These are phyloP conservation scores for Bubalus kerabau DNA, from an alignment of 2,113 vertebrate genomes.

Conservation along the genomic window DNA sequence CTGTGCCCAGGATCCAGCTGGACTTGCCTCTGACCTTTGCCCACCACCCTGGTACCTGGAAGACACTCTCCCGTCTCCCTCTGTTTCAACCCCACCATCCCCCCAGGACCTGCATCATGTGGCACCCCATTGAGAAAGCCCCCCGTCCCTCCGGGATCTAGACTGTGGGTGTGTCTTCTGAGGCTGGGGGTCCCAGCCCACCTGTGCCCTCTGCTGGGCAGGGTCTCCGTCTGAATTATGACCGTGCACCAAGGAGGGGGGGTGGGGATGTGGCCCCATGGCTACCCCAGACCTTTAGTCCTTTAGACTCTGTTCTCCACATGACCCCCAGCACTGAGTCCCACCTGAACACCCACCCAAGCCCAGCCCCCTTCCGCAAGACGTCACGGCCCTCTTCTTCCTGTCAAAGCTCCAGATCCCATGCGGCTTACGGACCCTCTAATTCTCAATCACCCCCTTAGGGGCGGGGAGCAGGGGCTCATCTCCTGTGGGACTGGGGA, in stretches of 20 bases:
- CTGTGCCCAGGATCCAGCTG: neutral
- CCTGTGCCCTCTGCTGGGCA: neutral
- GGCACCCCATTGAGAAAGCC: neutral
- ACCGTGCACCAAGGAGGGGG: fast-evolving
- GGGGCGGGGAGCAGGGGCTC: neutral
- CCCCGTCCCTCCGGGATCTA: neutral
- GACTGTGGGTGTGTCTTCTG: neutral
- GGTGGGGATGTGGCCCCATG: neutral
- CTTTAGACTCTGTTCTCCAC: too few species aligned
- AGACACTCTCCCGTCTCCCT: neutral
- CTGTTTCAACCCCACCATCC: neutral
- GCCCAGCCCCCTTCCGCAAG: neutral
- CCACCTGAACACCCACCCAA: neutral
- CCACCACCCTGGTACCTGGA: neutral
- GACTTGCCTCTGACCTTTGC: neutral
- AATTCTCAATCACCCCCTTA: neutral
- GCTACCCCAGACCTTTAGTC: neutral
- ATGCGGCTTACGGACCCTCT: neutral
- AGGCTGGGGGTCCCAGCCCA: neutral
- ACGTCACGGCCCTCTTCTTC: neutral
- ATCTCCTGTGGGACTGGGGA: neutral
- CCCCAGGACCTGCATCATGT: neutral
- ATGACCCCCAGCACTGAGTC: neutral
- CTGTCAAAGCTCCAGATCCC: neutral
- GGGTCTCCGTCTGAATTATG: fast-evolving